A percentile compares a stretch with the other conserved stretches of the same genome.
These are phyloP conservation scores for Antheraea yamamai DNA, from an alignment of 2,888 invertebrate species.

Conservation along the genomic window DNA sequence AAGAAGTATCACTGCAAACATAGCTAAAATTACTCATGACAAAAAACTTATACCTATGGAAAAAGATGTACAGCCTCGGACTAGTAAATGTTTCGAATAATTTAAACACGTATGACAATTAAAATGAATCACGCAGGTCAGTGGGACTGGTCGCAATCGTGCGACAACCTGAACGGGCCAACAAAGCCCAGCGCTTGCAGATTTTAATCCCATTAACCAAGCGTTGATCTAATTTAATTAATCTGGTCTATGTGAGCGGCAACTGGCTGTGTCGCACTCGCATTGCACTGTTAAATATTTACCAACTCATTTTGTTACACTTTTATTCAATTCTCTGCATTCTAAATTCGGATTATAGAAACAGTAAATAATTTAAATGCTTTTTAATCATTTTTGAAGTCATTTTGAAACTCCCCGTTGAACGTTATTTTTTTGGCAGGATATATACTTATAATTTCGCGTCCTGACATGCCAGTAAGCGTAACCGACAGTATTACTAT, in stretches of 20 bases:
- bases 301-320: neutral
- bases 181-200: constrained; percentile 37
- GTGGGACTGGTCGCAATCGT: neutral
- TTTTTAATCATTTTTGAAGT: too few species aligned
- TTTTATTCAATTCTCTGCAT: neutral
- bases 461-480: too few species aligned
- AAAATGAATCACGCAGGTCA: neutral
- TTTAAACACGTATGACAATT: neutral
- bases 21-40: too few species aligned
- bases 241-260: constrained; percentile 40
- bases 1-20: too few species aligned
- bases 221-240: constrained; percentile 68
- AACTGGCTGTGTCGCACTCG: neutral
- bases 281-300: neutral
- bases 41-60: too few species aligned
- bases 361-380: neutral
- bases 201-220: constrained; percentile 64
- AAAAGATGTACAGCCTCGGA: too few species aligned
- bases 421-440: too few species aligned
- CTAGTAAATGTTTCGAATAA: neutral
- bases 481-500: too few species aligned
- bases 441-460: too few species aligned
- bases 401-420: too few species aligned
- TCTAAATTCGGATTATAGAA: neutral
- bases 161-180: neutral